These are phyloP conservation scores for Chromobotia macracanthus DNA, from an alignment of 2,797 vertebrate species.

Conservation along the genomic window DNA sequence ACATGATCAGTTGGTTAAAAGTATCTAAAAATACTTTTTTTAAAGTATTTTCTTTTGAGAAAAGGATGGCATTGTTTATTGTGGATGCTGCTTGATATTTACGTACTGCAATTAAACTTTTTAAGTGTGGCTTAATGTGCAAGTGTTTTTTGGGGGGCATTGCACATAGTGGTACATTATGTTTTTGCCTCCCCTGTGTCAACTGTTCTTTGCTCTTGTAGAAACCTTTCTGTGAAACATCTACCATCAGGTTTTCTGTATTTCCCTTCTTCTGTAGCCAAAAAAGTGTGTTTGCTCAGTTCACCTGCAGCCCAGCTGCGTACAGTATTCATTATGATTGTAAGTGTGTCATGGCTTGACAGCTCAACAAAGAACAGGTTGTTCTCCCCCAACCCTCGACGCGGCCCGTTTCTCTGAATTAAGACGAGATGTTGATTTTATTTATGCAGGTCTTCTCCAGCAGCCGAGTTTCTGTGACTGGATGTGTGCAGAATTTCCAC, in stretches of 20 bases:
- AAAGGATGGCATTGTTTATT: neutral
- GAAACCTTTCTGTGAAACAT: neutral
- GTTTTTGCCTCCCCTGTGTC: neutral
- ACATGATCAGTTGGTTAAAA: neutral
- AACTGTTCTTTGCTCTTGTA: neutral
- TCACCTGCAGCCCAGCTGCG: conserved; percentile 50
- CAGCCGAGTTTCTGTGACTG: neutral
- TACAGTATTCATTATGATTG: conserved; percentile 36
- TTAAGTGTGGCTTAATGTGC: neutral
- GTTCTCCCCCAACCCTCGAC: conserved; percentile 44
- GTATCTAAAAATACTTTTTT: too few species aligned
- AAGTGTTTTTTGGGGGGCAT: neutral
- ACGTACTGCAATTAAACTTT: neutral
- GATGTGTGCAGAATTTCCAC: conserved; percentile 24
- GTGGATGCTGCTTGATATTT: neutral
- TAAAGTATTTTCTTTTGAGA: too few species aligned
- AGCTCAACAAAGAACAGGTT: conserved; percentile 56
- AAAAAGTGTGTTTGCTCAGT: conserved; percentile 49
- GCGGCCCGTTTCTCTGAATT: conserved; percentile 28
- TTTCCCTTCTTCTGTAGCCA: conserved; percentile 3
- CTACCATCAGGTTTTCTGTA: neutral
- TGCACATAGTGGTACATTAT: neutral
- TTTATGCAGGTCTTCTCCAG: conserved; percentile 27
- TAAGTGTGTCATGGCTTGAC: conserved; percentile 38
- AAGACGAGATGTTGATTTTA: conserved; percentile 32